These are phyloP conservation scores for Jaculus jaculus DNA, from an alignment of 2,113 vertebrate genomes.

Conservation along the genomic window DNA sequence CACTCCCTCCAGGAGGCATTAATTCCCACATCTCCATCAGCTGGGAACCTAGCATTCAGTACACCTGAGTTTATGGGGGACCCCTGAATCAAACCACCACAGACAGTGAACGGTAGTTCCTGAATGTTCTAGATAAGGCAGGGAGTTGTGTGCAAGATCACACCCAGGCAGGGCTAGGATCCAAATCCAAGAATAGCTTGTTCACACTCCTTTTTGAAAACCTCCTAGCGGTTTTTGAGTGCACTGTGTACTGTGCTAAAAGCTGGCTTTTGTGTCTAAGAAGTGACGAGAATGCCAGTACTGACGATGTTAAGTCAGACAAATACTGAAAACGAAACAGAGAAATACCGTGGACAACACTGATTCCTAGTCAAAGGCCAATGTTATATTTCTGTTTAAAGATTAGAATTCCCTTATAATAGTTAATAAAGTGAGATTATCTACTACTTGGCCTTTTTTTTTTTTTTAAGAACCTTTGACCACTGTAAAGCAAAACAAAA, in stretches of 20 bases:
- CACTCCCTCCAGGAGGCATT: too few species aligned
- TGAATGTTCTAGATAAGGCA: neutral
- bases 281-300: neutral
- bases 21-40: too few species aligned
- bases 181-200: neutral
- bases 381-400: neutral
- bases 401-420: conserved; percentile 40
- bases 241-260: neutral
- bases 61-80: too few species aligned
- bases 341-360: neutral
- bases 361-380: neutral
- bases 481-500: neutral
- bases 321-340: neutral
- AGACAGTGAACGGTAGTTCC: neutral
- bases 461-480: neutral
- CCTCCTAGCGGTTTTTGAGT: neutral
- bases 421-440: neutral
- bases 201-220: neutral
- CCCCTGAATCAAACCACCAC: too few species aligned
- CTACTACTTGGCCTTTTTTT: neutral
- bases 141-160: neutral
- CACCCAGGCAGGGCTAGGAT: neutral
- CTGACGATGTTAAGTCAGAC: neutral
- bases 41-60: too few species aligned
- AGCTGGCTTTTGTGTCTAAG: neutral